Conservation (phyloP, 2,888 invertebrate genomes). For the Zygogramma bicolorata region DNA sequence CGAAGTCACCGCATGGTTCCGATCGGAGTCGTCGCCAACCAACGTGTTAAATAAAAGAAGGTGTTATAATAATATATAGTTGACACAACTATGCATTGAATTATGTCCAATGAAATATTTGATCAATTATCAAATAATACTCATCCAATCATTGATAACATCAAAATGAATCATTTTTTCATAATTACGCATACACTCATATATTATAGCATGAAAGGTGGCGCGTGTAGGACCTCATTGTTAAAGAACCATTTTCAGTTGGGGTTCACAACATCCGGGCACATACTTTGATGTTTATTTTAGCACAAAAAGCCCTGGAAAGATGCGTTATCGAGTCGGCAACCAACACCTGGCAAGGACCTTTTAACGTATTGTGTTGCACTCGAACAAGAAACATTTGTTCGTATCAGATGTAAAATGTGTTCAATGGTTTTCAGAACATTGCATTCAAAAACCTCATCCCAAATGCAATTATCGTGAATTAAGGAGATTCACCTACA, state of each 20-base stretch:
- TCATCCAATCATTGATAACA: no score
- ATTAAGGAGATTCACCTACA: no score
- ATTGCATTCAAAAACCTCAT: background rate
- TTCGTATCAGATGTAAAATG: constrained; percentile 15
- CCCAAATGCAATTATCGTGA: no score
- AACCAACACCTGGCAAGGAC: background rate
- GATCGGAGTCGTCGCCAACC: no score
- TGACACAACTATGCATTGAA: no score
- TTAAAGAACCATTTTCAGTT: constrained; percentile 20
- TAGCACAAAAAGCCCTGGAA: constrained; percentile 26
- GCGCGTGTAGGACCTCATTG: constrained; percentile 36
- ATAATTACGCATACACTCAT: no score
- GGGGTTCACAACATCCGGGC: constrained; percentile 33
- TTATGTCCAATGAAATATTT: no score
- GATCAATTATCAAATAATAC: no score
- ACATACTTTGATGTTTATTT: constrained; percentile 30
- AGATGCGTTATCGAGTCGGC: background rate
- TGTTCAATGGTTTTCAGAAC: background rate
- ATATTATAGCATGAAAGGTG: constrained; percentile 9
- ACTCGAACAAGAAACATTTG: constrained; percentile 9
- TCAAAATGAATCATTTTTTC: no score
- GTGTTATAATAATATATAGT: no score
- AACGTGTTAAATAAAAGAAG: no score
- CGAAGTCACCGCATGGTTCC: no score
- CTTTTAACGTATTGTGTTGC: constrained; percentile 21